A percentile compares a stretch with the other conserved stretches of the same genome.
phyloP scores from a whole-genome alignment of 92 coral and sea anemone species.

The Pocillopora grandis region DNA sequence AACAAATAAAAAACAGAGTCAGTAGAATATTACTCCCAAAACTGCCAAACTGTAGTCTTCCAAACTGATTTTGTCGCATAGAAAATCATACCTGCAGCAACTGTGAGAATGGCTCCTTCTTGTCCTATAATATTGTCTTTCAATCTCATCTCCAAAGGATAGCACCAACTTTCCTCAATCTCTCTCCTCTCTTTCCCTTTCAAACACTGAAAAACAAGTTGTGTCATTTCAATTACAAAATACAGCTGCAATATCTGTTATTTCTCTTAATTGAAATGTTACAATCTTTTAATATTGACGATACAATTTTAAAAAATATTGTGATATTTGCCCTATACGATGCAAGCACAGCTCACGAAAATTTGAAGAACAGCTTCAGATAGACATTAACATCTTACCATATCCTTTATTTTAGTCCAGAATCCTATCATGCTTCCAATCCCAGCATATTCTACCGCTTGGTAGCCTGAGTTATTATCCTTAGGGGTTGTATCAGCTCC shows the following conservation, averaged over 20 bases:
- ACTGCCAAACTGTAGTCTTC: background rate
- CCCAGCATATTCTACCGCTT: conserved; percentile 76
- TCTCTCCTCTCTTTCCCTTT: conserved; percentile 83
- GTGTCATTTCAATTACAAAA: background rate
- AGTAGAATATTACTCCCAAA: background rate
- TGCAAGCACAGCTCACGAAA: too few species aligned
- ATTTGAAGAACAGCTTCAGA: too few species aligned
- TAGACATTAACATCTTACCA: conserved; percentile 31
- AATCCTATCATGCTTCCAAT: conserved; percentile 58
- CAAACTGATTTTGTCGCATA: background rate
- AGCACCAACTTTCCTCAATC: conserved; percentile 80
- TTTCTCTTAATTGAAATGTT: too few species aligned
- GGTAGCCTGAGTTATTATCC: conserved; percentile 76
- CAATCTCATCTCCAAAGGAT: conserved; percentile 89
- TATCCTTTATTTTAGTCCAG: conserved; percentile 48
- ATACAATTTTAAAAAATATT: too few species aligned
- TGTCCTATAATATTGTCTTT: conserved; percentile 96
- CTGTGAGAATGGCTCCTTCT: conserved; percentile 94
- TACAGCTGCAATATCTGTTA: background rate
- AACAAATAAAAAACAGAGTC: background rate
- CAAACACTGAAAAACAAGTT: conserved; percentile 54
- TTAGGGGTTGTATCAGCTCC: conserved; percentile 93
- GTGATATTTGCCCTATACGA: too few species aligned
- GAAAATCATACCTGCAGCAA: conserved; percentile 78
- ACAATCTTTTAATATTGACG: too few species aligned